Evolutionary conservation across 2,797 vertebrate genomes (phyloP).

Genomic region (Iguana delicatissima): DNA sequence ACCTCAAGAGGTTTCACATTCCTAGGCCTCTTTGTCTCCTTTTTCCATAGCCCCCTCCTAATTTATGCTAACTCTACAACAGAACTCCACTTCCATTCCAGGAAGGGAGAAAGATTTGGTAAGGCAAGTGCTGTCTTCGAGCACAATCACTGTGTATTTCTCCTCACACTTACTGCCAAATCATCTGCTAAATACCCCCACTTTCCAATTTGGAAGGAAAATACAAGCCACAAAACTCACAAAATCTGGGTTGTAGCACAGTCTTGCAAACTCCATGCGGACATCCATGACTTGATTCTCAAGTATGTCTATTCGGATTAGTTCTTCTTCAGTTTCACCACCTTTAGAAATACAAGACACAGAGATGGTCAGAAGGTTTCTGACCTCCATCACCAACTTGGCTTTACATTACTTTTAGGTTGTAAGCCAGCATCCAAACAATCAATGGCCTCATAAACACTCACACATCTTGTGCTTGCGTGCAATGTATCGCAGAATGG

Average conservation of each 20-base stretch:
- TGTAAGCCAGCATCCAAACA: not conserved
- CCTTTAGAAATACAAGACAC: conserved; percentile 71
- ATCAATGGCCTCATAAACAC: conserved; percentile 16
- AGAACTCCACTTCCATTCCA: not conserved
- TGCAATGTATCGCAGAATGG: conserved; percentile 90
- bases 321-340: conserved; percentile 88
- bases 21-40: not conserved
- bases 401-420: not conserved
- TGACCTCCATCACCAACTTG: not conserved
- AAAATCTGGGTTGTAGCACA: conserved; percentile 85
- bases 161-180: not conserved
- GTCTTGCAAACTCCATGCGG: conserved; percentile 78
- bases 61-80: not conserved
- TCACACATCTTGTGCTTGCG: conserved; percentile 89
- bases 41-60: not conserved
- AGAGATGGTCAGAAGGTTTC: not conserved
- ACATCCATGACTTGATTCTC: conserved; percentile 92
- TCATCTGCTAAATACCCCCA: not conserved
- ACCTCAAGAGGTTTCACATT: not conserved
- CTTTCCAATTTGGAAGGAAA: not conserved
- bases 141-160: not conserved
- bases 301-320: conserved; percentile 83
- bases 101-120: not conserved
- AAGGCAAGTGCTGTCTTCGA: not conserved
- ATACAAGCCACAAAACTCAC: conserved; percentile 79